These are phyloP conservation scores for Embidobia sp. DNA, from an alignment of 2,888 invertebrate species.

Conservation along the genomic window DNA sequence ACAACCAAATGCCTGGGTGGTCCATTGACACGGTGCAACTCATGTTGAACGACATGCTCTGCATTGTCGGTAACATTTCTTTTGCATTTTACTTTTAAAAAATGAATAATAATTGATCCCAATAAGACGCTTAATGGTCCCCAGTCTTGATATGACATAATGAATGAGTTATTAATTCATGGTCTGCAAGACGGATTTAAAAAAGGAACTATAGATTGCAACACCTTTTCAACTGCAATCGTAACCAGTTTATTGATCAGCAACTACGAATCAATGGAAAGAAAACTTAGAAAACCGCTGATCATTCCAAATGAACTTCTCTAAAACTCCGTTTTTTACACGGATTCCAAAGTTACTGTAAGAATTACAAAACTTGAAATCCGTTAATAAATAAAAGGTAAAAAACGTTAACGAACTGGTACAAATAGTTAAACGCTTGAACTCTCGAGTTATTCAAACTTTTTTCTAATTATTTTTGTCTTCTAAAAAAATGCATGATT, in stretches of 20 bases:
- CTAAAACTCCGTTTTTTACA: background rate
- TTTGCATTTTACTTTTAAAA: conserved; percentile 19
- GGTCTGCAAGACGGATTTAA: background rate
- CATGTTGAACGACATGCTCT: background rate
- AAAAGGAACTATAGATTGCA: conserved; percentile 16
- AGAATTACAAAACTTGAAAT: background rate
- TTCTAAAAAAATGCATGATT: too few relatives aligned
- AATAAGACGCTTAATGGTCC: conserved; percentile 17
- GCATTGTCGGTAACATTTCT: conserved; percentile 6
- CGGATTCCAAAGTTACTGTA: too few relatives aligned
- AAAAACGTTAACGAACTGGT: too few relatives aligned
- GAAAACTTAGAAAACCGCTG: too few relatives aligned
- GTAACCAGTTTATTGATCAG: background rate
- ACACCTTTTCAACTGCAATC: background rate
- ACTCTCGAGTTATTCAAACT: too few relatives aligned
- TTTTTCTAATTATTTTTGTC: too few relatives aligned
- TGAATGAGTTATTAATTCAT: conserved; percentile 30
- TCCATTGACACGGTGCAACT: too few relatives aligned
- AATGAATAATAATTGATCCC: conserved; percentile 17
- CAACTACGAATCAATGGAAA: too few relatives aligned
- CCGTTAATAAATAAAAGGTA: too few relatives aligned
- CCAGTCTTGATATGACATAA: conserved; percentile 16
- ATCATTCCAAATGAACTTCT: background rate
- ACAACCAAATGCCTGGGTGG: conserved; percentile 11
- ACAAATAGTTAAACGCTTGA: too few relatives aligned